Conservation (phyloP, 2,113 vertebrate species). For the Aldabrachelys gigantea region DNA sequence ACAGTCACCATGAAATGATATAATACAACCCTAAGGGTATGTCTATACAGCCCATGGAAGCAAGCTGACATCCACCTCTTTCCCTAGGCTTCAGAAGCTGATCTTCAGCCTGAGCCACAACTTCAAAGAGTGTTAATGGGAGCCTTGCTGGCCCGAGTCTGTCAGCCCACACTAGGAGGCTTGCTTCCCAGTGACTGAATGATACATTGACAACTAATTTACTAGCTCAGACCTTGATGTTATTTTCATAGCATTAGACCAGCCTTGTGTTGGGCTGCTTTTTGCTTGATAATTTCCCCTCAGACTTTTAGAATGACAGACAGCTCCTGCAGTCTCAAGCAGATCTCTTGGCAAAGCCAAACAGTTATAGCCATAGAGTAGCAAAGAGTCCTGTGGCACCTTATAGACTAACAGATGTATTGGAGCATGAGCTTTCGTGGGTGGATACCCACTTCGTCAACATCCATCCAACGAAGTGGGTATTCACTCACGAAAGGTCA, state of each 20-base stretch:
- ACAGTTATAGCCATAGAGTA: background rate
- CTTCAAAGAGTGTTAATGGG: background rate
- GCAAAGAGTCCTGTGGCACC: too few relatives aligned
- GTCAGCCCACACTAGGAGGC: background rate
- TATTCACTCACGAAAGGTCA: too few relatives aligned
- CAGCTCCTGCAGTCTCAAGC: background rate
- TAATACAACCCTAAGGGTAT: background rate
- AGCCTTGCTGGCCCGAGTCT: background rate
- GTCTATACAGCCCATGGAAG: background rate
- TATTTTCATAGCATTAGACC: slow-evolving; percentile 1
- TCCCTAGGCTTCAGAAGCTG: background rate
- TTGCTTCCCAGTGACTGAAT: background rate
- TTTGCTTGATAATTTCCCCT: background rate
- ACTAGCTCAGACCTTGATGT: background rate
- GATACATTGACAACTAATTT: background rate
- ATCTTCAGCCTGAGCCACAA: background rate
- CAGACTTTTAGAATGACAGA: background rate
- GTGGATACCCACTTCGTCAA: too few relatives aligned
- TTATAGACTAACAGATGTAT: too few relatives aligned
- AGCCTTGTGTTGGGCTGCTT: background rate
- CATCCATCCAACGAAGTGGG: too few relatives aligned
- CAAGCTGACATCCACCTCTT: background rate
- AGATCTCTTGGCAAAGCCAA: background rate
- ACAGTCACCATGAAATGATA: background rate
- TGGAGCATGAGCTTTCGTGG: too few relatives aligned